A percentile compares a stretch with the other conserved stretches of the same genome.
phyloP scores from a whole-genome alignment of 2,888 invertebrate species.

The Augochlorella aurata region DNA sequence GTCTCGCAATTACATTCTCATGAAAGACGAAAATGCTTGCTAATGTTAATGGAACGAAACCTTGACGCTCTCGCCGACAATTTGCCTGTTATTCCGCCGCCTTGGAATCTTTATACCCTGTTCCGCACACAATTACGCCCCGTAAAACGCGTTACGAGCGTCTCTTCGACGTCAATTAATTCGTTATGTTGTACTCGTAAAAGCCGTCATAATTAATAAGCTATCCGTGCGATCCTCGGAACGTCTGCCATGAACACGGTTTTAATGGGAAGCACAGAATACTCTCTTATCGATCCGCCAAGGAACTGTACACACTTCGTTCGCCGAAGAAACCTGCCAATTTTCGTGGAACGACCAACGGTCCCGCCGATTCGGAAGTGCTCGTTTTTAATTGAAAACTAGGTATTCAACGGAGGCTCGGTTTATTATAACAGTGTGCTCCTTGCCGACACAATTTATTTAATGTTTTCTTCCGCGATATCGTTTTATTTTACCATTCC shows the following conservation, averaged over 20 bases:
- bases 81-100: too few species aligned
- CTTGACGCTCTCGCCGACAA: not conserved
- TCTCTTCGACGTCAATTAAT: conserved; percentile 31
- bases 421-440: not conserved
- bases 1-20: not conserved
- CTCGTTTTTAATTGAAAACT: not conserved
- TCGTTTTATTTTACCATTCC: not conserved
- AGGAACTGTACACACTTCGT: not conserved
- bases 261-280: conserved; percentile 14
- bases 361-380: not conserved
- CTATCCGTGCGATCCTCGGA: conserved; percentile 1
- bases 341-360: not conserved
- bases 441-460: not conserved
- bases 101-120: not conserved
- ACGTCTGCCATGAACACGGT: not conserved
- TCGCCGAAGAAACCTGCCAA: not conserved
- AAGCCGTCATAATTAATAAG: conserved; percentile 46
- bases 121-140: conserved; percentile 29
- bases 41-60: conserved; percentile 15
- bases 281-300: not conserved
- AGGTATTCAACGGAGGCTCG: not conserved
- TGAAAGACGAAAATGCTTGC: not conserved
- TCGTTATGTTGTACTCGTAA: conserved; percentile 34
- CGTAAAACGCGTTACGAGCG: conserved; percentile 38
- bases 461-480: not conserved